These are phyloP conservation scores for Parotocinclus haroldoi DNA, from an alignment of 2,797 vertebrate species.

Conservation along the genomic window DNA sequence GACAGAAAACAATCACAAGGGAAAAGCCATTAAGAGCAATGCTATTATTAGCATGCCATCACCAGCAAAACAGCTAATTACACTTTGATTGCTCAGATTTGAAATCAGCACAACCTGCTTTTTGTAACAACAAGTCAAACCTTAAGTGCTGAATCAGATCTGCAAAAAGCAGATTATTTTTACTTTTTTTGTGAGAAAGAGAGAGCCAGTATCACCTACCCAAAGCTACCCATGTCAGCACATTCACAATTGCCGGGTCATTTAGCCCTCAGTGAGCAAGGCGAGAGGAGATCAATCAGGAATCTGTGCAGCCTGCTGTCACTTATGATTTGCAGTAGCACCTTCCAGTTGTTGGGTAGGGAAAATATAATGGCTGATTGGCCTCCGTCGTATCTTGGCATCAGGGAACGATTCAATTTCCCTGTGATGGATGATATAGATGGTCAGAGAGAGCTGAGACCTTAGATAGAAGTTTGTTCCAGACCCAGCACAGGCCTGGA, in stretches of 20 bases:
- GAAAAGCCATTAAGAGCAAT: too few relatives aligned
- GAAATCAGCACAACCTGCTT: too few relatives aligned
- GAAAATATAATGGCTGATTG: conserved; percentile 60
- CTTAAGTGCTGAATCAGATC: not conserved
- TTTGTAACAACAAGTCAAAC: not conserved
- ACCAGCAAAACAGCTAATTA: too few relatives aligned
- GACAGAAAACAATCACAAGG: too few relatives aligned
- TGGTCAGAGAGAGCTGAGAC: conserved; percentile 45
- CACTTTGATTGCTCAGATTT: not conserved
- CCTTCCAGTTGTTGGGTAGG: conserved; percentile 62
- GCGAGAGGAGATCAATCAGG: not conserved
- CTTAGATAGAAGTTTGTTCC: conserved; percentile 46
- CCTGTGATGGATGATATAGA: conserved; percentile 61
- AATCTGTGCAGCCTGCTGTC: conserved; percentile 48
- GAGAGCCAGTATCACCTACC: not conserved
- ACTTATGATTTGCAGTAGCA: conserved; percentile 58
- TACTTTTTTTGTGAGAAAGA: not conserved
- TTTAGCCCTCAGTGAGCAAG: not conserved
- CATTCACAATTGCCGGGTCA: not conserved
- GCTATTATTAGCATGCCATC: too few relatives aligned
- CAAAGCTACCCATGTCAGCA: not conserved
- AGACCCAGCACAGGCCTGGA: conserved; percentile 37
- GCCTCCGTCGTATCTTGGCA: conserved; percentile 61
- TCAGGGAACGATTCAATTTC: conserved; percentile 69
- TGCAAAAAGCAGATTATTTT: not conserved